Evolutionary conservation across 92 coral and sea anemone species (phyloP), one percentile per base, ranked within the genome.

Genomic region (Actinostola sp.): DNA sequence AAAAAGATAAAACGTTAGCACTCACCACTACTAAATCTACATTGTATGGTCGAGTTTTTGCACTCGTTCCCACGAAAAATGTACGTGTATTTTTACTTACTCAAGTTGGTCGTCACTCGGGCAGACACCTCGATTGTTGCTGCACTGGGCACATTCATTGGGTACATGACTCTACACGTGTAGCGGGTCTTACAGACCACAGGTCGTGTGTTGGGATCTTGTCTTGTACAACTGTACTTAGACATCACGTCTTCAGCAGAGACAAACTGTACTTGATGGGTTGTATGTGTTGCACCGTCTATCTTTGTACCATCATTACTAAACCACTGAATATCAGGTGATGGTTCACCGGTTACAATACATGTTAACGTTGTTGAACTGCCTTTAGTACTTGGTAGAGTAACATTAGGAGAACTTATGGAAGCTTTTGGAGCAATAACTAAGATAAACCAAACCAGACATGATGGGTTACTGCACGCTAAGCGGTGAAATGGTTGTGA

Each of bases 321-420:
- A 52, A 70, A 54, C 76, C 76, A 70, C 43, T 70, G 62, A 3
- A 70, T 34, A n/a, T 2, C 36, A 50, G 76, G 76, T 54, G 62
- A 2, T 53, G 76, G 63, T 55, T 50, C 63, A 17, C 76, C 76
- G 6, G 30, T 35, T 23, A 54, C 25, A 0, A 46, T 51, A 24
- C 76, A 70, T 15, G 49, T 52, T 41, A 70, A 8, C 23, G 50
- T 32, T 55, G 32, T 20, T 21, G 27, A 32, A 30, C 34, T 54
- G 63, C 28, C 76, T 33, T 34, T 32, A n/a, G 63, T 55, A 41
- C 50, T 39, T 23, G 76, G 45, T 1, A 70, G 31, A 32, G 57
- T 27, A 1, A 70, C 34, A 7, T 70, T 8, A 3, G 20, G 19
- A 19, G 30, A 16, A 25, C 35, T 31, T 1, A 55, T 21, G 17